Evolutionary conservation across 2,113 vertebrate species (phyloP).

Genomic region (Otis tarda): DNA sequence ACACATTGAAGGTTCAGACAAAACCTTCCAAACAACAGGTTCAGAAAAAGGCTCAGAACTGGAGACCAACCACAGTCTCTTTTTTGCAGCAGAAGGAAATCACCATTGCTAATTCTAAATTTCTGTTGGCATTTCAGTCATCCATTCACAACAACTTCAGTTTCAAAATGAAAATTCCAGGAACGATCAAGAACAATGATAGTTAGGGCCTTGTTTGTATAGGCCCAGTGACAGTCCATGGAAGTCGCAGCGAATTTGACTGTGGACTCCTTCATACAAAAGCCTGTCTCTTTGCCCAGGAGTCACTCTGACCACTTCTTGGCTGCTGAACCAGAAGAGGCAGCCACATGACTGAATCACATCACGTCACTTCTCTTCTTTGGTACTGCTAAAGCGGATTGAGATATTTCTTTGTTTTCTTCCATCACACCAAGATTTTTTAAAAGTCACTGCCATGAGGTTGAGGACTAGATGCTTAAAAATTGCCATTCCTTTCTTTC

Average conservation of each 20-base stretch:
- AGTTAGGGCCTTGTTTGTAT: not conserved
- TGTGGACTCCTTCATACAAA: not conserved
- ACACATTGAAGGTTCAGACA: not conserved
- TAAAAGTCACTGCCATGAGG: too few species aligned
- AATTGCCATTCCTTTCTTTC: not conserved
- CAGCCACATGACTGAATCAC: not conserved
- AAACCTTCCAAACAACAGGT: not conserved
- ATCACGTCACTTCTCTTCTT: not conserved
- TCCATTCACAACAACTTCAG: not conserved
- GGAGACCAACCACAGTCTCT: not conserved
- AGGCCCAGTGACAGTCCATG: fast-evolving
- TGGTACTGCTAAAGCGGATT: not conserved
- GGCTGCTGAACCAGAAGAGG: not conserved
- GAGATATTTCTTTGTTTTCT: not conserved
- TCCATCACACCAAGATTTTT: not conserved
- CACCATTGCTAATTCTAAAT: not conserved
- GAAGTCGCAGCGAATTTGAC: not conserved
- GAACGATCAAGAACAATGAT: not conserved
- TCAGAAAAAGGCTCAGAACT: not conserved
- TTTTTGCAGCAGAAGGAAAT: not conserved
- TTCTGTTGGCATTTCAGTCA: not conserved
- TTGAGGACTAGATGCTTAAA: not conserved
- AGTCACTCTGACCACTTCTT: not conserved
- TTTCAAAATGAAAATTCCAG: not conserved
- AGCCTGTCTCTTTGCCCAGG: not conserved